A percentile compares a stretch with the other conserved stretches of the same genome.
phyloP scores from a whole-genome alignment of 2,888 invertebrate genomes.

The Tachystola acroxantha region DNA sequence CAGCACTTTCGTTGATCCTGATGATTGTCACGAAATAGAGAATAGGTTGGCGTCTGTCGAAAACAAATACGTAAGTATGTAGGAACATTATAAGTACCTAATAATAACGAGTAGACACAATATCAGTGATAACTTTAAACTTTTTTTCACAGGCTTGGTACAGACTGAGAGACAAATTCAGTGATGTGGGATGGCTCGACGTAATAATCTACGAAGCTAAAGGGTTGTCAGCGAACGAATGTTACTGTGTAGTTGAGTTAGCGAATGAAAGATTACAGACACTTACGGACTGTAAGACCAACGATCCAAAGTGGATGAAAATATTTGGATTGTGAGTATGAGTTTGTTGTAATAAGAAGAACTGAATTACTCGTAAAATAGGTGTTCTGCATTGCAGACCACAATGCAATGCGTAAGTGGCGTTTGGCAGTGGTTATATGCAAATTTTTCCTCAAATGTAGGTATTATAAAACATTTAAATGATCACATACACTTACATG shows the following conservation, averaged over 20 bases:
- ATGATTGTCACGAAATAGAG: conserved; percentile 85
- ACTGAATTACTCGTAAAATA: too few relatives aligned
- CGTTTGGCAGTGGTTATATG: too few relatives aligned
- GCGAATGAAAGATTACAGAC: conserved; percentile 96
- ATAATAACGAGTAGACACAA: too few relatives aligned
- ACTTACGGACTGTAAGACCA: conserved; percentile 96
- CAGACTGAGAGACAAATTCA: conserved; percentile 30
- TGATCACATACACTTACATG: too few relatives aligned
- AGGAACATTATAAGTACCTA: too few relatives aligned
- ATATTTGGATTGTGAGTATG: conserved; percentile 94
- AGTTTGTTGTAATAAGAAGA: too few relatives aligned
- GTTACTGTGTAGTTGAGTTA: conserved; percentile 95
- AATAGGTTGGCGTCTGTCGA: conserved; percentile 73
- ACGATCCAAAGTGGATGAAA: conserved; percentile 97
- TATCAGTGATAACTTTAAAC: too few relatives aligned
- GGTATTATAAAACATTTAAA: too few relatives aligned
- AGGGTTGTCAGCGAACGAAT: conserved; percentile 93
- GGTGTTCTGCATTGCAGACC: too few relatives aligned
- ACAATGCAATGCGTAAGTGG: too few relatives aligned
- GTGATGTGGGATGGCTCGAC: conserved; percentile 93
- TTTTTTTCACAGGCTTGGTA: conserved; percentile 13
- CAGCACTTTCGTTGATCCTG: conserved; percentile 90
- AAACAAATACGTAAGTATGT: conserved; percentile 80
- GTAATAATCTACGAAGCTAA: conserved; percentile 91
- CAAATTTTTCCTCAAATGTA: too few relatives aligned